Conservation (phyloP, 2,888 invertebrate species). For the Syrphus vitripennis region DNA sequence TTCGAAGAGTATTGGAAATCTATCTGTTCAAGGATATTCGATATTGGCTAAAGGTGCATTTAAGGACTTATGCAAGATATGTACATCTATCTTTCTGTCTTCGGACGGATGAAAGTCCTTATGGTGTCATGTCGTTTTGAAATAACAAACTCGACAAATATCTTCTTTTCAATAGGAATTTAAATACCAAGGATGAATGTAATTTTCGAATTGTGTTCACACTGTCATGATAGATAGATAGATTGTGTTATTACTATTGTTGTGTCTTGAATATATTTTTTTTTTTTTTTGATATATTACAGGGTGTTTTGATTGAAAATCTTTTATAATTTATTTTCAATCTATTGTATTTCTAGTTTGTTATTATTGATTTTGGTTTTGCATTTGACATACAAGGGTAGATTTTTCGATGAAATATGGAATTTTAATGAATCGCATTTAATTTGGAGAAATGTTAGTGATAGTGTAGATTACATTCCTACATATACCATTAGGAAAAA, state of each 20-base stretch:
- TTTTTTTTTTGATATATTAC: neutral
- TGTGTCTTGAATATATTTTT: neutral
- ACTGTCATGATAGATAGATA: neutral
- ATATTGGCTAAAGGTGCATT: constrained; percentile 42
- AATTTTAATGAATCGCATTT: neutral
- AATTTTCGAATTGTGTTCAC: constrained; percentile 1
- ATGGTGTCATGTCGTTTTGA: constrained; percentile 17
- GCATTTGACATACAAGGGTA: neutral
- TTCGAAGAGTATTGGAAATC: constrained; percentile 21
- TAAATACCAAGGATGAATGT: neutral
- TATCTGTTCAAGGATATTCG: constrained; percentile 47
- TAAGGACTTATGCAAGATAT: constrained; percentile 29
- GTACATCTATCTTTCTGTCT: neutral
- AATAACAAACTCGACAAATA: constrained; percentile 25
- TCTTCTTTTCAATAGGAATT: constrained; percentile 8
- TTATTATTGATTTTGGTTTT: neutral
- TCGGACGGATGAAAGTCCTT: constrained; percentile 28
- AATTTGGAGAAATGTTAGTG: neutral
- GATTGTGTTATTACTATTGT: neutral
- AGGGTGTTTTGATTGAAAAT: neutral
- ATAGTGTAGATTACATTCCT: too few relatives aligned
- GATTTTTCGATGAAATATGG: neutral
- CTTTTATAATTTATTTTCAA: neutral
- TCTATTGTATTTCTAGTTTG: neutral
- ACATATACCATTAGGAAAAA: too few relatives aligned